Evolutionary conservation across 37 sponge, comb jelly and placozoan genomes (phyloP), one percentile per base, ranked within the genome.

Genomic region (Mnemiopsis leidyi): DNA sequence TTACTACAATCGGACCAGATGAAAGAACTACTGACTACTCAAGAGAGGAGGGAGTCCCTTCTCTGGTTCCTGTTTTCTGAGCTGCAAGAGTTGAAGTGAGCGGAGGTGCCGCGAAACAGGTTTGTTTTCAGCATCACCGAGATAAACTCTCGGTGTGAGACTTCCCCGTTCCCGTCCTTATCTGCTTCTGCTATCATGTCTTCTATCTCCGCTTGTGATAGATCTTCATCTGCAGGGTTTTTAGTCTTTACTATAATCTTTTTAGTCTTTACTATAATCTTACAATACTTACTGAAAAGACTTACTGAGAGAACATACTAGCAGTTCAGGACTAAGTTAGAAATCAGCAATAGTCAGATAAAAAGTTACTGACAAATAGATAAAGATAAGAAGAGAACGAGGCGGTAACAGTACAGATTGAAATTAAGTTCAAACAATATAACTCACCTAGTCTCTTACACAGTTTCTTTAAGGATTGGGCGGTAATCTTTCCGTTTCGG

Each of bases 121-220:
- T 85, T 85, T 13, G 90, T 85, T 40, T 39, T 38, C 26, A 85
- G 61, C 90, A 85, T 85, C 26, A 85, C 48, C 0, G 90, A 28
- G 0, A 85, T 85, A 39, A 85, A 85, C 90, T 85, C 90, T 26
- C 25, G 38, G 36, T 85, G 90, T 16, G 90, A 40, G 38, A 85
- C 90, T 29, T 85, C 90, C 23, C 90, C 90, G 24, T 28, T 85
- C 0, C 90, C 90, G 24, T 38, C 40, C 61, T 38, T 85, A 39
- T 85, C 90, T 85, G 90, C 90, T 25, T 28, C 90, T 39, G 40
- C 24, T 38, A 85, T 85, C 90, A 85, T 85, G 61, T 85, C 90
- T 18, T 85, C 90, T 40, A 85, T 38, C 90, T 85, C 90, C 0
- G 90, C 61, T 40, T 40, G 90, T 0, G 90, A 40, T 0, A 85